Evolutionary conservation across 64 coral and sea anemone genomes (phyloP).

Genomic region (Porites lutea): DNA sequence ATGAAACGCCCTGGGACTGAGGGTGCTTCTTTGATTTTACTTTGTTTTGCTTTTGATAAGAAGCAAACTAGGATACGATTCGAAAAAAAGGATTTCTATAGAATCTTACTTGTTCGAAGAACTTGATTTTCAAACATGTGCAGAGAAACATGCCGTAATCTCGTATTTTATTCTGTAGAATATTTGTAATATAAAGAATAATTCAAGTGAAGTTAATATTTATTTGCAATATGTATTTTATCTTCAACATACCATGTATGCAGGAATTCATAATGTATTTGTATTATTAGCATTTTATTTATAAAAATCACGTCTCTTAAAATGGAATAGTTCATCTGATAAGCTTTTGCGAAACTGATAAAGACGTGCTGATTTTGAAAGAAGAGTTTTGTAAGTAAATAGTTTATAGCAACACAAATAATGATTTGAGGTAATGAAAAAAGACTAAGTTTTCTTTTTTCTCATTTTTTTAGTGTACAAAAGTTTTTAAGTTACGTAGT

Average conservation of each 20-base stretch:
- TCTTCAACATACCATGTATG: conserved; percentile 24
- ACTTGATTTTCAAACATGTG: neutral
- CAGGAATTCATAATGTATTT: neutral
- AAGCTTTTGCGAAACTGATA: neutral
- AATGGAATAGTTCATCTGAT: neutral
- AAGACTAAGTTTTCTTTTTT: neutral
- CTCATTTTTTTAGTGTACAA: neutral
- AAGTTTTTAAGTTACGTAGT: neutral
- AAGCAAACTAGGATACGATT: too few species aligned
- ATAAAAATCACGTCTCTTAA: neutral
- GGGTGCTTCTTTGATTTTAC: too few species aligned
- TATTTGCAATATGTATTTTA: neutral
- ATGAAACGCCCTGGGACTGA: too few species aligned
- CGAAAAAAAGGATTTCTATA: too few species aligned
- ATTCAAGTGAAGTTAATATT: conserved; percentile 36
- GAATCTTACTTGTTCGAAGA: neutral
- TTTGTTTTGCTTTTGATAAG: too few species aligned
- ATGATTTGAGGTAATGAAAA: neutral
- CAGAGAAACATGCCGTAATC: neutral
- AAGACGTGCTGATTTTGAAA: neutral
- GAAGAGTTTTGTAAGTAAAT: conserved; percentile 21
- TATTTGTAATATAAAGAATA: conserved; percentile 3
- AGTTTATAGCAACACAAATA: neutral
- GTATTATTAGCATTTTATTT: neutral
- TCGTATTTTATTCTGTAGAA: conserved; percentile 5